A percentile compares a stretch with the other conserved stretches of the same genome.
These are phyloP conservation scores for Sardinella longiceps DNA, from an alignment of 2,797 vertebrate species.

Conservation along the genomic window DNA sequence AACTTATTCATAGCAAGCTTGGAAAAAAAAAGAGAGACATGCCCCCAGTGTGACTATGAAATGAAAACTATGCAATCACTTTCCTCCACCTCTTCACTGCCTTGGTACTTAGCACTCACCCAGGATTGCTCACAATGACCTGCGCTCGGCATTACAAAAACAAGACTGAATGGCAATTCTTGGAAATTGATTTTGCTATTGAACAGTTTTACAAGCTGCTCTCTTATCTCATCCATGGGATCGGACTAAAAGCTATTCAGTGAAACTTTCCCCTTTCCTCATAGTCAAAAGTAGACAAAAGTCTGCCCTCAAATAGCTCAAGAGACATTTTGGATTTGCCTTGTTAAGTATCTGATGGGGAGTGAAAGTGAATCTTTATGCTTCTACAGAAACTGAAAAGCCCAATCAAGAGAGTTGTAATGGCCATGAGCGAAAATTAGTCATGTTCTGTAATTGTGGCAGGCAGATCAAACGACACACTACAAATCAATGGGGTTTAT, in stretches of 20 bases:
- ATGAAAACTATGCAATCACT: not conserved
- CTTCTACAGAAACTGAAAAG: not conserved
- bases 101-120: not conserved
- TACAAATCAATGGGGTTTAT: too few species aligned
- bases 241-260: constrained; percentile 27
- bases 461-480: not conserved
- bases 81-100: not conserved
- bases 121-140: not conserved
- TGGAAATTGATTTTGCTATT: not conserved
- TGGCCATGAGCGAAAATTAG: not conserved
- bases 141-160: not conserved
- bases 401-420: not conserved
- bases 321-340: not conserved
- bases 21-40: not conserved
- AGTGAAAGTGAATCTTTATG: not conserved
- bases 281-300: not conserved
- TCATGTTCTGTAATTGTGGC: not conserved
- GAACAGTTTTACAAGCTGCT: not conserved
- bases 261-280: constrained; percentile 30
- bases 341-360: not conserved
- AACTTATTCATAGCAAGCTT: not conserved
- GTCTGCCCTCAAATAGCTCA: not conserved
- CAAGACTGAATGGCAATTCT: not conserved
- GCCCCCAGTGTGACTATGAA: not conserved
- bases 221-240: constrained; percentile 26